Evolutionary conservation across 2,888 invertebrate species (phyloP).

Genomic region (Suillia variegata): DNA sequence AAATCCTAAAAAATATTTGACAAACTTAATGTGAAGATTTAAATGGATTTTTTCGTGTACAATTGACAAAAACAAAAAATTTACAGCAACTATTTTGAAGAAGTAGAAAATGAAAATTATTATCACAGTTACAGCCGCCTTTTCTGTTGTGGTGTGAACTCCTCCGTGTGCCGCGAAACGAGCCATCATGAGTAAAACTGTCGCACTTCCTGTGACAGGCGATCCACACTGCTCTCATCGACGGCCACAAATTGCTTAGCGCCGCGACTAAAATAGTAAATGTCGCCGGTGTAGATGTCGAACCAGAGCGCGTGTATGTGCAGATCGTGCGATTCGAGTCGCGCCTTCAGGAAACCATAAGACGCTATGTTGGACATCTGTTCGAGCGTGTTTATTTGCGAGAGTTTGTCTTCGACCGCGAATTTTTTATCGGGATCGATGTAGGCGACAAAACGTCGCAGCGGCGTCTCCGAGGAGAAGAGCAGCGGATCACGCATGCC

Average conservation of each 20-base stretch:
- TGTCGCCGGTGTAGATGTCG: conserved; percentile 95
- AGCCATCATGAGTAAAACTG: conserved; percentile 77
- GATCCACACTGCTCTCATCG: conserved; percentile 79
- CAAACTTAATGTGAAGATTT: too few species aligned
- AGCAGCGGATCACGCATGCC: conserved; percentile 72
- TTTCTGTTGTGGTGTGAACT: background rate
- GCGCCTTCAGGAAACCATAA: conserved; percentile 85
- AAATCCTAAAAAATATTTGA: too few species aligned
- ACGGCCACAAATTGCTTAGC: conserved; percentile 85
- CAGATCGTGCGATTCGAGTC: conserved; percentile 79
- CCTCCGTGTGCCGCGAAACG: too few species aligned
- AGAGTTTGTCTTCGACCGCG: conserved; percentile 87
- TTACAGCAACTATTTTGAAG: too few species aligned
- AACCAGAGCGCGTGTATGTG: conserved; percentile 97
- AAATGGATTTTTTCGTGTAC: too few species aligned
- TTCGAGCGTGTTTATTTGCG: conserved; percentile 91
- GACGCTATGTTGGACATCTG: conserved; percentile 92
- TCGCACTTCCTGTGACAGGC: conserved; percentile 76
- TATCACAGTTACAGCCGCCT: conserved; percentile 48
- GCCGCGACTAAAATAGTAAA: conserved; percentile 90
- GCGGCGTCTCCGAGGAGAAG: conserved; percentile 85
- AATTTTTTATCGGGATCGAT: conserved; percentile 93
- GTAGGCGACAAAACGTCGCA: conserved; percentile 88
- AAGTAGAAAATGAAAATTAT: too few species aligned
- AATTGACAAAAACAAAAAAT: too few species aligned